These are phyloP conservation scores for Melanargia galathea DNA, from an alignment of 2,888 invertebrate genomes.

Conservation along the genomic window DNA sequence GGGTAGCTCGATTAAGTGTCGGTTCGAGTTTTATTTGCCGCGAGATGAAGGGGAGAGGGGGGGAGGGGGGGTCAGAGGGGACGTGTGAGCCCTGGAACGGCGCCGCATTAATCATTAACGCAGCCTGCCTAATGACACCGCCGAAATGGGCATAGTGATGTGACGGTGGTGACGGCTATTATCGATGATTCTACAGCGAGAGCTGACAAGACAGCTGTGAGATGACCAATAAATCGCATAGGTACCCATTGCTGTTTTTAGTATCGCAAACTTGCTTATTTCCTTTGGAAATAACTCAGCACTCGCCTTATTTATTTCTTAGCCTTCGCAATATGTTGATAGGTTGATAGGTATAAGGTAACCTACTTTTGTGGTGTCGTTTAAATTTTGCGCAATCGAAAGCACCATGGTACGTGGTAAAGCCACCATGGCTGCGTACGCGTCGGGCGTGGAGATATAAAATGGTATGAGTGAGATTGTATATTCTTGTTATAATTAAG, in stretches of 20 bases:
- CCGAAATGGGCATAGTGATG: constrained; percentile 75
- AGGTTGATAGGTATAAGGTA: no score
- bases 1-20: constrained; percentile 79
- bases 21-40: constrained; percentile 77
- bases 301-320: no score
- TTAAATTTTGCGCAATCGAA: no score
- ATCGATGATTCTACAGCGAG: constrained; percentile 47
- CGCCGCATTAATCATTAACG: constrained; percentile 82
- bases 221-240: constrained; percentile 5
- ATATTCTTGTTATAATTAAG: no score
- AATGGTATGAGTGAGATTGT: no score
- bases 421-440: no score
- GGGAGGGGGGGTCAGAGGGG: constrained; percentile 46
- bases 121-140: constrained; percentile 80
- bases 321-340: no score
- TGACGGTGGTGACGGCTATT: constrained; percentile 51
- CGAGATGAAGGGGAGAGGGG: constrained; percentile 47
- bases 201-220: constrained; percentile 35
- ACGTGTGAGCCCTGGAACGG: constrained; percentile 61
- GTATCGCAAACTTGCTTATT: background rate
- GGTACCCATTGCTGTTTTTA: background rate
- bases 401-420: no score
- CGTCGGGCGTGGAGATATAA: no score
- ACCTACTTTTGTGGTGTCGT: no score
- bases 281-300: background rate